Conservation (phyloP, 1,140 invertebrate genomes). For the Drosophila biarmipes region DNA sequence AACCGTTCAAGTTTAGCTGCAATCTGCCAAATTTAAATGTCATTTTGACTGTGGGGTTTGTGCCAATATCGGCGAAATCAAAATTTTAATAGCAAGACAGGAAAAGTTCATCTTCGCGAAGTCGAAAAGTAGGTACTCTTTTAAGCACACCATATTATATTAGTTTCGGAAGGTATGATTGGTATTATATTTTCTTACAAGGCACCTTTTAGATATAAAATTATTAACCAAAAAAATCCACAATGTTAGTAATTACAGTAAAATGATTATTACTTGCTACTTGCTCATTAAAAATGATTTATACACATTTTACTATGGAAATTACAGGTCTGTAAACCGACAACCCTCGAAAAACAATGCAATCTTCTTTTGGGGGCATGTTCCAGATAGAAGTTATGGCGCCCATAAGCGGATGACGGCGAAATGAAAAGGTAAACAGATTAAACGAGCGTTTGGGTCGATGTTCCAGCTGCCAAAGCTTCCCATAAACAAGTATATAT, state of each 20-base stretch:
- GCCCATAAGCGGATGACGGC: slow-evolving; percentile 49
- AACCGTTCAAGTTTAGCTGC: slow-evolving; percentile 12
- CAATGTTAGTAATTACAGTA: too few relatives aligned
- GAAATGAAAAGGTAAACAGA: slow-evolving; percentile 63
- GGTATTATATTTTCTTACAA: too few relatives aligned
- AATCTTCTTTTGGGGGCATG: slow-evolving; percentile 5
- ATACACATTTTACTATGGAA: neutral
- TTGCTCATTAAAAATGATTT: too few relatives aligned
- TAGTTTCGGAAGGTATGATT: too few relatives aligned
- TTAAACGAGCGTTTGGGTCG: slow-evolving; percentile 16
- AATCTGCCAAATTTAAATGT: slow-evolving; percentile 42
- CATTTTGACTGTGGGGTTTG: neutral
- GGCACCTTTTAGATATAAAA: too few relatives aligned
- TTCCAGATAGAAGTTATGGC: slow-evolving; percentile 37
- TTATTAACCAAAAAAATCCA: too few relatives aligned
- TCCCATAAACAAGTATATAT: neutral
- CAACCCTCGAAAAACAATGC: slow-evolving; percentile 4
- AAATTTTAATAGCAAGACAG: neutral
- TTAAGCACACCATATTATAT: too few relatives aligned
- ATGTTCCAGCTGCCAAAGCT: neutral
- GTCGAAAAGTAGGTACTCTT: neutral
- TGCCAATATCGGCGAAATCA: slow-evolving; percentile 3
- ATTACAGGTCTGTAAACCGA: neutral
- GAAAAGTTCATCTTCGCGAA: too few relatives aligned
- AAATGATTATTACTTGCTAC: too few relatives aligned